A percentile compares a stretch with the other conserved stretches of the same genome.
phyloP scores from a whole-genome alignment of 2,113 vertebrate genomes.

The Hippocampus mohnikei region DNA sequence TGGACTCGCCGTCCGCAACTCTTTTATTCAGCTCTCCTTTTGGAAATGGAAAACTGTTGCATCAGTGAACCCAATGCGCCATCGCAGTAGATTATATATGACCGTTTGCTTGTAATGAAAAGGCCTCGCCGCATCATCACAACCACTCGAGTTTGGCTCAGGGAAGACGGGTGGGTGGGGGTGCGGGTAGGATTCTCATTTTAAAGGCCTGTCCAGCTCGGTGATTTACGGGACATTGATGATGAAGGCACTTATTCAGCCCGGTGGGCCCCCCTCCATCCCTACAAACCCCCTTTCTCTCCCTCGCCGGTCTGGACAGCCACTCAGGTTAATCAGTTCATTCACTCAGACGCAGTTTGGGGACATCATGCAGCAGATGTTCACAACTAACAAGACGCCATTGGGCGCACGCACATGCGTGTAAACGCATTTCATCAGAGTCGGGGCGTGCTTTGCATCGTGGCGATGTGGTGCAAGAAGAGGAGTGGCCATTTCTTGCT shows the following conservation, averaged over 20 bases:
- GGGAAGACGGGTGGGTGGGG: neutral
- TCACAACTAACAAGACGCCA: slow-evolving; percentile 46
- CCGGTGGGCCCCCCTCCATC: slow-evolving; percentile 32
- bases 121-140: slow-evolving; percentile 6
- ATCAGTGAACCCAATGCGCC: slow-evolving; percentile 15
- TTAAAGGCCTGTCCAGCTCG: slow-evolving; percentile 40
- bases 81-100: neutral
- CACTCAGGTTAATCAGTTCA: slow-evolving; percentile 76
- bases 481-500: slow-evolving; percentile 51
- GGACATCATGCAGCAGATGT: slow-evolving; percentile 55
- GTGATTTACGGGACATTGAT: slow-evolving; percentile 72
- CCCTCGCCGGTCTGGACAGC: slow-evolving; percentile 48
- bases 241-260: slow-evolving; percentile 64
- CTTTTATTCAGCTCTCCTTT: too few species aligned
- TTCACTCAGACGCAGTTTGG: slow-evolving; percentile 66
- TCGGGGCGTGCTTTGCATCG: slow-evolving; percentile 13
- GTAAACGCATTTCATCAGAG: slow-evolving; percentile 50
- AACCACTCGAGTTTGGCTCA: slow-evolving; percentile 26
- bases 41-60: slow-evolving; percentile 19
- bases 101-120: neutral
- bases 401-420: slow-evolving; percentile 23
- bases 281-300: neutral
- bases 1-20: neutral
- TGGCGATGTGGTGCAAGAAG: slow-evolving; percentile 23
- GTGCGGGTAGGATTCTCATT: slow-evolving; percentile 16